These are phyloP conservation scores for Thaumatotibia leucotreta DNA, from an alignment of 1,140 invertebrate species.

Conservation along the genomic window DNA sequence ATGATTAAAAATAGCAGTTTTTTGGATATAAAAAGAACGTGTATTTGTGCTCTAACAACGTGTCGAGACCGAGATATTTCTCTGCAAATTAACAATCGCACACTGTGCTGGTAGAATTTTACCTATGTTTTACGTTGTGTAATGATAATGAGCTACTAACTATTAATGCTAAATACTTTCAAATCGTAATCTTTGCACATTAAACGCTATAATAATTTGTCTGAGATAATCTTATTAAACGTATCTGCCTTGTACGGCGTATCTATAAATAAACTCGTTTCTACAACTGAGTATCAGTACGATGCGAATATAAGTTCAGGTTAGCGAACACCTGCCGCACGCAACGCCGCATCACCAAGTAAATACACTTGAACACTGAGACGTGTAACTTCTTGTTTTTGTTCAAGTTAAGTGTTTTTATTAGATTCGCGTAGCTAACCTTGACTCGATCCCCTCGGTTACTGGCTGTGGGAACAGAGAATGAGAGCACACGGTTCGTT, in stretches of 20 bases:
- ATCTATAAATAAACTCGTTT: conserved; percentile 5
- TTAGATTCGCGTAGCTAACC: conserved; percentile 58
- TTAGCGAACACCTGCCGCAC: not conserved
- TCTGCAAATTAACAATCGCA: too few species aligned
- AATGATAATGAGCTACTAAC: too few species aligned
- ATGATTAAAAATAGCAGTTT: not conserved
- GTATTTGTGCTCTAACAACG: too few species aligned
- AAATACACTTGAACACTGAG: conserved; percentile 36
- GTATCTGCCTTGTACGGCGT: not conserved
- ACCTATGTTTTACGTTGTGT: too few species aligned
- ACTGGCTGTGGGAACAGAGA: conserved; percentile 55
- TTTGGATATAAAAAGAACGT: too few species aligned
- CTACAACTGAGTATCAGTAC: not conserved
- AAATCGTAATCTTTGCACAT: not conserved
- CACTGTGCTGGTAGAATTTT: too few species aligned
- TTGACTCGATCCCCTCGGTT: conserved; percentile 53
- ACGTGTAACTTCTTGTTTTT: conserved; percentile 48
- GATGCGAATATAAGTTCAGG: not conserved
- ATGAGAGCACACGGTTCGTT: conserved; percentile 48
- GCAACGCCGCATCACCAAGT: conserved; percentile 18
- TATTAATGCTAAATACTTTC: too few species aligned
- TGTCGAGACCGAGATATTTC: too few species aligned
- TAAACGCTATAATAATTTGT: not conserved
- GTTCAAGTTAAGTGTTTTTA: conserved; percentile 43
- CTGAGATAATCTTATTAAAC: not conserved